Evolutionary conservation across 2,888 invertebrate genomes (phyloP).

Genomic region (Drosophila quinaria): DNA sequence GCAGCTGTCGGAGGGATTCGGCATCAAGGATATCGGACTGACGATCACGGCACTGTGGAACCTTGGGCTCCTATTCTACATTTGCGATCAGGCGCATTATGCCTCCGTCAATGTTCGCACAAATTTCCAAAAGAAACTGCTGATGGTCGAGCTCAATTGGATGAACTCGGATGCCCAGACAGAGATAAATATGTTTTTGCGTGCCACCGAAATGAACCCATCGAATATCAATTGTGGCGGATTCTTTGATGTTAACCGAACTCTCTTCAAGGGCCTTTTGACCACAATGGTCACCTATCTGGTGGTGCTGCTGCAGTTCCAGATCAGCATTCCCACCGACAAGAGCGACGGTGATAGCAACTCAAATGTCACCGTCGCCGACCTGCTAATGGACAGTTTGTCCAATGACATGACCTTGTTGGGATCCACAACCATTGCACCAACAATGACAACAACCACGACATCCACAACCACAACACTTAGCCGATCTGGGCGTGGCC

Average conservation of each 20-base stretch:
- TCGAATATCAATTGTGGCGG: constrained; percentile 91
- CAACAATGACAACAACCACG: constrained; percentile 38
- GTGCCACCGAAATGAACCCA: constrained; percentile 92
- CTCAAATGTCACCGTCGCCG: constrained; percentile 61
- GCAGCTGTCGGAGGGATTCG: constrained; percentile 90
- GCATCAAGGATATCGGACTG: constrained; percentile 90
- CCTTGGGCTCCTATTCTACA: constrained; percentile 89
- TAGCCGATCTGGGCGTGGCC: constrained; percentile 56
- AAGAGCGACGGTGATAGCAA: constrained; percentile 55
- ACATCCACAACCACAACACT: constrained; percentile 34
- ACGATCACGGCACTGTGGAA: constrained; percentile 89
- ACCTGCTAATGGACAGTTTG: constrained; percentile 68
- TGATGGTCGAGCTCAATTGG: constrained; percentile 91
- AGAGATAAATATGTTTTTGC: constrained; percentile 91
- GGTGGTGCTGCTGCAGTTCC: constrained; percentile 91
- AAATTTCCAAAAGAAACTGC: constrained; percentile 90
- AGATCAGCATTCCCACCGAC: constrained; percentile 90
- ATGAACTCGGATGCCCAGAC: constrained; percentile 92
- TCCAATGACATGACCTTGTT: constrained; percentile 65
- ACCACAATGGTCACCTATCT: constrained; percentile 92
- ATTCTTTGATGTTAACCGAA: constrained; percentile 90
- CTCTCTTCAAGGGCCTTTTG: constrained; percentile 90
- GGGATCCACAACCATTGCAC: constrained; percentile 35
- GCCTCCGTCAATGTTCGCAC: constrained; percentile 91
- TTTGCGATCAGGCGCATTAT: constrained; percentile 91